Evolutionary conservation across 2,888 invertebrate species (phyloP).

Genomic region (Magallana nippona): DNA sequence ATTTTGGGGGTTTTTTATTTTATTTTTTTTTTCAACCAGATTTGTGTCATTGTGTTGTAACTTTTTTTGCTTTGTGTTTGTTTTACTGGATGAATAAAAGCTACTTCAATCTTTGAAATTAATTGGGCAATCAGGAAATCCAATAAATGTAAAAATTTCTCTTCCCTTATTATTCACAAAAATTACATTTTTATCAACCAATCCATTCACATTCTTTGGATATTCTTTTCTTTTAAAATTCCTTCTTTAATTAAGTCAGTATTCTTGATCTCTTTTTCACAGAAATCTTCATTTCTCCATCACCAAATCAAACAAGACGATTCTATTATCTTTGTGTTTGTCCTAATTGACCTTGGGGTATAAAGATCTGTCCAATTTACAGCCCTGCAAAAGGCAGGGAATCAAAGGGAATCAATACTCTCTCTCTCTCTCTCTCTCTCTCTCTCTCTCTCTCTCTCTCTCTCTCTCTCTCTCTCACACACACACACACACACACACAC

Average conservation of each 20-base stretch:
- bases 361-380: not conserved
- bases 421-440: constrained; percentile 12
- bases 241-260: too few relatives aligned
- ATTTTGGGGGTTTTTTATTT: too few relatives aligned
- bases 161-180: too few relatives aligned
- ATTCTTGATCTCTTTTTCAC: too few relatives aligned
- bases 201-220: too few relatives aligned
- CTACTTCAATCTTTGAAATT: too few relatives aligned
- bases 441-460: constrained; percentile 25
- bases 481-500: too few relatives aligned
- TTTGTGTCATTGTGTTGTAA: not conserved
- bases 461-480: constrained; percentile 27
- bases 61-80: not conserved
- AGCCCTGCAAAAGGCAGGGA: constrained; percentile 10
- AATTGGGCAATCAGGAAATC: too few relatives aligned
- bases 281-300: not conserved
- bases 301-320: not conserved
- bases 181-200: too few relatives aligned
- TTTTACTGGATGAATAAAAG: not conserved
- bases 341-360: constrained; percentile 18
- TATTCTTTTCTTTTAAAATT: too few relatives aligned
- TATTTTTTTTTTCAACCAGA: too few relatives aligned
- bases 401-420: not conserved
- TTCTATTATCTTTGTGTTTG: not conserved
- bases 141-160: too few relatives aligned